Base-by-base conservation (phyloP, 2,888 invertebrate genomes). In the Spicauda simplicius region DNA sequence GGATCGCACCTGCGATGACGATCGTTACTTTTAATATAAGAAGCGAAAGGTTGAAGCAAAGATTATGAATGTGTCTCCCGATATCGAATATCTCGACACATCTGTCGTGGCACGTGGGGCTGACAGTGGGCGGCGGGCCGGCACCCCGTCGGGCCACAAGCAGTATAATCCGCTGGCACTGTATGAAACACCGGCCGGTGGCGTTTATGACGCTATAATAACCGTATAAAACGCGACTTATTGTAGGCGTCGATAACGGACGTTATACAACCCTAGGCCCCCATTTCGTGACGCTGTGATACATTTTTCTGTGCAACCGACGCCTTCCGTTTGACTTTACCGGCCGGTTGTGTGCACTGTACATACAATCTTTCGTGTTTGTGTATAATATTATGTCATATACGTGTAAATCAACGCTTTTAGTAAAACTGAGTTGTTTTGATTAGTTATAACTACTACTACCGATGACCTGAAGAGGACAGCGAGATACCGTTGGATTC, bases 161-260 rank as follows among this genome's bases (percentile, higher is more conserved):
- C 88, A 85, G 89, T 88, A 91, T 91, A 91, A 91, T 89, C 89
- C 88, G 91, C 87, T 84, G 85, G 86, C 84, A 91, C 88, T 91
- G 89, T 91, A 93, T 92, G 91, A 91, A 91, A 90, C 90, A 90
- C 87, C 87, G 91, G 86, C 92, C 91, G 90, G 91, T 91, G 91
- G 87, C 90, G 86, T 91, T 93, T 93, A 93, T 91, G 87, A 88
- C 83, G 87, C 91, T 91, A 92, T 93, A 93, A 93, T 93, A 93
- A 91, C 91, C 90, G 84, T 92, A 93, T 93, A 93, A 93, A 93
- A 93, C 85, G 88, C 90, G 90, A 92, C 91, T 92, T 92, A 91
- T 93, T 93, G 91, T 91, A 88, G 87, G 86, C 88, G 87, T 88
- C 91, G 90, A 93, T 93, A 91, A 86, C 89, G 84, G 87, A 87